Base-by-base conservation (phyloP, 2,113 vertebrate genomes). In the Pantherophis guttatus region DNA sequence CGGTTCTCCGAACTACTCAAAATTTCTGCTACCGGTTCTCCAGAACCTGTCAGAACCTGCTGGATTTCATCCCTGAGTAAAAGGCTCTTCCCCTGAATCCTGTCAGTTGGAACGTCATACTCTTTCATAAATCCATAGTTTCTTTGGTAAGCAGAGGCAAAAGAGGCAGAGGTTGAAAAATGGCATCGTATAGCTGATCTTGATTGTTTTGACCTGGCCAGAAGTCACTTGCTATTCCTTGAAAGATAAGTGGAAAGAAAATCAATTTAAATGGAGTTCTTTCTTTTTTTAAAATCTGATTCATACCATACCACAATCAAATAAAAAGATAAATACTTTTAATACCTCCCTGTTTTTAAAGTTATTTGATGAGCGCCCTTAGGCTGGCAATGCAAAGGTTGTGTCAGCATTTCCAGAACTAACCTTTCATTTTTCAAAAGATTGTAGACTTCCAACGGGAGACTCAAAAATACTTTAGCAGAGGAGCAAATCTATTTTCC, bases 391-490 rank as follows among this genome's bases (percentile, higher is more conserved):
- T 0, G 3, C 55, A 75, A 95, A 90, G 0, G 15, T 44, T 53
- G 2, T 88, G 17, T 6, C 2, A 90, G 26, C 91, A 88, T 39
- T 93, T 91, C 44, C 7, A 89, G 29, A 88, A 90, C 93, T 95
- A 93, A n/a, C 0, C 17, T 24, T 48, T 8, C 1, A 4, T 8
- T 39, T 81, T 92, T 57, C 1, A 52, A 92, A 21, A 9, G 1
- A 13, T 88, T 92, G 92, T 93, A 54, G 1, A 91, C 89, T 52
- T 96, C 93, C 93, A 57, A 88, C 3, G 33, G 85, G 55, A 92
- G 0, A 23, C 92, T 52, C 53, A 59, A 1, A 52, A 87, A 90
- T 91, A 39, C 29, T 11, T 94, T 17, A 44, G 44, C 89, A 52
- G 89, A 89, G 21, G 15, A 89, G 81, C 90, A 88, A 75, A 91